Evolutionary conservation across 2,888 invertebrate species (phyloP), one percentile per base, ranked within the genome.

Genomic region (Steromphala cineraria): DNA sequence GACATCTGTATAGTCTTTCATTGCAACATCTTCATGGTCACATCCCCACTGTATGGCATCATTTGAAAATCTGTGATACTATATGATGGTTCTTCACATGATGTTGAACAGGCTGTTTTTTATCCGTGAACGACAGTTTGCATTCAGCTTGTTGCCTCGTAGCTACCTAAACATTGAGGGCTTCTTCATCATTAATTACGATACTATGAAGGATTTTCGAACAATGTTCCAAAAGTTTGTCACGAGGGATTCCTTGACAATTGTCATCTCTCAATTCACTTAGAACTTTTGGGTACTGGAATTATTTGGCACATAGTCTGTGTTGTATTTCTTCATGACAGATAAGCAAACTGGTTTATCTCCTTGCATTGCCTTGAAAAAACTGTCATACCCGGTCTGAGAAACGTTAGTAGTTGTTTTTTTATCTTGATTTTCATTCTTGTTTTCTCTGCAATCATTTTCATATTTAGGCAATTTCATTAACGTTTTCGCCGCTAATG

Each of bases 111-210:
- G 10, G 13, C 10, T 13, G 46, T 10, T 46, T 13, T 5, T 46
- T 8, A 8, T 5, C 7, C 10, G 13, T 10, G 24, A 74, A 77
- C 82, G 80, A 82, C 5, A 75, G 31, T n/a, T 80, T 80, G 53
- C 31, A 21, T 24, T 82, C 36, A n/a, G 78, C 3, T 52, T 80
- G 82, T 15, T 77, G 13, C 13, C 78, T 71, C 13, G 82, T 80
- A 53, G 40, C 53, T 15, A 1, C 5, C 46, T 82, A 80, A 10
- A 82, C 55, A 46, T 53, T 74, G 2, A 17, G 13, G 5, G 67
- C 52, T 79, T 75, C 74, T 36, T 74, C 74, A 1, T 74, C 74
- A 7, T 40, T 74, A 15, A 74, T 8, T 74, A 10, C n/a, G 3
- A 74, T 74, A 4, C 36, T 40, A 4, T 40, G 46, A 36, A 40